Conservation (phyloP, 2,113 vertebrate species). For the Ginglymostoma cirratum region DNA sequence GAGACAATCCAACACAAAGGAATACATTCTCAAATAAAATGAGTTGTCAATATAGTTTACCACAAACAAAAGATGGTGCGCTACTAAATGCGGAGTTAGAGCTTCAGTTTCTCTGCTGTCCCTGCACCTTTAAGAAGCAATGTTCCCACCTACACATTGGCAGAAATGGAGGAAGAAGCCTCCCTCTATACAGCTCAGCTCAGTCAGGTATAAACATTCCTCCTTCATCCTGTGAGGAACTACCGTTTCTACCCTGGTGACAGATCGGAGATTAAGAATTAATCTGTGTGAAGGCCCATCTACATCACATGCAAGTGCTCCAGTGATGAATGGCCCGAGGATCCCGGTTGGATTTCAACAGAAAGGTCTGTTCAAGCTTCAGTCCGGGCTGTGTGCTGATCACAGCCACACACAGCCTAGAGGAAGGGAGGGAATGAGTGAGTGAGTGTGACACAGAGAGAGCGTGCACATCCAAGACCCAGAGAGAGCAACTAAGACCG, state of each 20-base stretch:
- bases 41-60: neutral
- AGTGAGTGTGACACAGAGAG: too few relatives aligned
- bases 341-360: neutral
- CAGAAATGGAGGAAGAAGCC: neutral
- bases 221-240: neutral
- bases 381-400: too few relatives aligned
- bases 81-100: neutral
- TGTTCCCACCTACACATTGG: neutral
- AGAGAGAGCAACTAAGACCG: too few relatives aligned
- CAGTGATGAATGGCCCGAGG: neutral
- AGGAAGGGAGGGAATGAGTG: too few relatives aligned
- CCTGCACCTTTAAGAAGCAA: neutral
- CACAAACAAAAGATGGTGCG: neutral
- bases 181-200: neutral
- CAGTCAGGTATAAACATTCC: neutral
- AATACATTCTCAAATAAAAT: neutral
- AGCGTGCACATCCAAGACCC: too few relatives aligned
- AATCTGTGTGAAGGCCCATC: neutral
- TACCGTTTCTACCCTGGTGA: neutral
- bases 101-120: neutral
- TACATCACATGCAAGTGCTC: neutral
- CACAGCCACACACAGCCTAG: too few relatives aligned
- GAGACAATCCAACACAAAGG: neutral
- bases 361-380: too few relatives aligned
- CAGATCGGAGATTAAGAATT: neutral